Conservation (phyloP, 2,797 vertebrate genomes). For the Sebastes minor region DNA sequence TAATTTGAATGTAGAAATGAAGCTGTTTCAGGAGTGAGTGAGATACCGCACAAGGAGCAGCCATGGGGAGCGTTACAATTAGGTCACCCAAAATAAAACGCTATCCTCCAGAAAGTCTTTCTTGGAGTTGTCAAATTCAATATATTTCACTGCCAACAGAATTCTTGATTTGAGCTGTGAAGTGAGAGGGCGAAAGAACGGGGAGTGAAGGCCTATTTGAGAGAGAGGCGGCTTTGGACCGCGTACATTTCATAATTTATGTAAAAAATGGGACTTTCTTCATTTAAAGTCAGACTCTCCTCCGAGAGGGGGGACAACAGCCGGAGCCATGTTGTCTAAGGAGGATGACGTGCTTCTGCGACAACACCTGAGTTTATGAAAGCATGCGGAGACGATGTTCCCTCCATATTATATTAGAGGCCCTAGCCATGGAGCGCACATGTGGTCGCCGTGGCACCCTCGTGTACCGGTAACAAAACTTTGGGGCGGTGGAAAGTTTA, state of each 20-base stretch:
- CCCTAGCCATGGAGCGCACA: constrained; percentile 7
- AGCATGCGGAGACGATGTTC: constrained; percentile 26
- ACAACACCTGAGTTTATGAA: constrained; percentile 44
- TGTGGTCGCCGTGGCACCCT: constrained; percentile 43
- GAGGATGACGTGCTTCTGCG: constrained; percentile 30
- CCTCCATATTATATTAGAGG: constrained; percentile 46
- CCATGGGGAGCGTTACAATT: constrained; percentile 83
- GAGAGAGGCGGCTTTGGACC: constrained; percentile 57
- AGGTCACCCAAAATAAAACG: constrained; percentile 84
- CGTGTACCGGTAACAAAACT: constrained; percentile 64
- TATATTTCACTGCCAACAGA: constrained; percentile 79
- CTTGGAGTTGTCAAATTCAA: constrained; percentile 83
- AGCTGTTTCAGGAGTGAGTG: constrained; percentile 82
- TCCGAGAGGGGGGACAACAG: constrained; percentile 64
- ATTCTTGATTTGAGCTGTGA: constrained; percentile 78
- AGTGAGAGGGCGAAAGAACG: constrained; percentile 68
- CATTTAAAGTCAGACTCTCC: constrained; percentile 63
- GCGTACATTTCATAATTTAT: constrained; percentile 72
- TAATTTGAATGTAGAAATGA: constrained; percentile 88
- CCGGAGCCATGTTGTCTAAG: constrained; percentile 42
- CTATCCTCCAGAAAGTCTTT: constrained; percentile 81
- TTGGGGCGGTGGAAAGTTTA: constrained; percentile 79
- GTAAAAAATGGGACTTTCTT: constrained; percentile 60
- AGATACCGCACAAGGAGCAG: constrained; percentile 81
- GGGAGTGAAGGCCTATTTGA: constrained; percentile 55